Evolutionary conservation across 2,113 vertebrate genomes (phyloP), one percentile per base, ranked within the genome.

Genomic region (Poecile atricapillus): DNA sequence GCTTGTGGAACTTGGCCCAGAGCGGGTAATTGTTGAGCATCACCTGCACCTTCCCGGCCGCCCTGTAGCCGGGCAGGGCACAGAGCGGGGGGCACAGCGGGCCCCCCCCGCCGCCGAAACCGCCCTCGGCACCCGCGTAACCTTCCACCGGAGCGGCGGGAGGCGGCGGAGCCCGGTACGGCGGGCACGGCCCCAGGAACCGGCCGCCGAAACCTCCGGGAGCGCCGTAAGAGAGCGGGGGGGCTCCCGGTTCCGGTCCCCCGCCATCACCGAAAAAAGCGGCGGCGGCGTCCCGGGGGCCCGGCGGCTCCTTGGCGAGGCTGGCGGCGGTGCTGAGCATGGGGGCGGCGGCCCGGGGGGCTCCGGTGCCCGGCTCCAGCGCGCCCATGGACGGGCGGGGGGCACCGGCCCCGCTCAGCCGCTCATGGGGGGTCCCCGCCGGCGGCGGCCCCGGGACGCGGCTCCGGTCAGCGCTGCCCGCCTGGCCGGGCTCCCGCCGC

Each of bases 1-100:
- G 99, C 96, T 99, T 99, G 97, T 99, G 99, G 93, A 99, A 99
- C 98, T 99, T 99, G 95, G 98, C 98, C 99, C 99, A 99, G 23
- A 99, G 98, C 83, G 98, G 98, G 92, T 98, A 99, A 97, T 99
- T 99, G 94, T 99, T 99, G 96, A 99, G 98, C 90, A 98, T 97
- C 24, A 99, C 98, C 95, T 99, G 98, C 23, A 99, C 97, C 96
- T 99, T 99, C 9, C 99, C 99, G 27, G 98, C 99, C 91, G 98
- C 98, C 94, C 99, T 98, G 93, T 98, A 97, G 37, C 98, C 99
- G 27, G 97, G 97, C 83, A 95, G 89, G 19, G 95, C 91, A 4
- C 94, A 97, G 96, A 97, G 97, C 97, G 96, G 97, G 84, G 98
- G 98, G 92, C 98, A 98, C 89, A 92, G 87, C 77, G 98, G 97